phyloP scores from a whole-genome alignment of 2,797 vertebrate genomes.

The Myripristis jacobus region DNA sequence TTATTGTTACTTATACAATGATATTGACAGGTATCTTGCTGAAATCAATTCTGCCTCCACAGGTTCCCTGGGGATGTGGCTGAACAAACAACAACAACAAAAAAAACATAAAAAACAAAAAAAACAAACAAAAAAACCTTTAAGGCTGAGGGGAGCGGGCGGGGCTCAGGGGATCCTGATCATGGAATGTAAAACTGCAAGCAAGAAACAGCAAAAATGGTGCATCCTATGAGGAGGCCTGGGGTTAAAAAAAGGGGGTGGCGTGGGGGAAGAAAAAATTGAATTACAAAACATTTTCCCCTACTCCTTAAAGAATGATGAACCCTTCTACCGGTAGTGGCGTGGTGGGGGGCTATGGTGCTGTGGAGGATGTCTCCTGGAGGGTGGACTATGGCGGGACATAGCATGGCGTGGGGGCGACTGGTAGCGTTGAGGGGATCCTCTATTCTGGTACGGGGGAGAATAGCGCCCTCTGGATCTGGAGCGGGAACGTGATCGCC shows the following conservation, averaged over 20 bases:
- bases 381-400: slow-evolving; percentile 84
- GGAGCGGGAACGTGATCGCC: slow-evolving; percentile 91
- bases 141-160: slow-evolving; percentile 62
- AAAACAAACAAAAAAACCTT: slow-evolving; percentile 18
- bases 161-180: slow-evolving; percentile 41
- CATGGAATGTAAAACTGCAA: slow-evolving; percentile 83
- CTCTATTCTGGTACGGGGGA: slow-evolving; percentile 90
- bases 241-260: slow-evolving; percentile 46
- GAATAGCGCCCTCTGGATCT: slow-evolving; percentile 91
- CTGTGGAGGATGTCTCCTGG: slow-evolving; percentile 76
- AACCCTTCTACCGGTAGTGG: slow-evolving; percentile 81
- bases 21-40: neutral
- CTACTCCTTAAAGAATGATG: slow-evolving; percentile 26
- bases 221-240: slow-evolving; percentile 39
- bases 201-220: slow-evolving; percentile 40
- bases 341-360: slow-evolving; percentile 84
- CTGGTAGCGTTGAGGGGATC: slow-evolving; percentile 89
- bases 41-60: neutral
- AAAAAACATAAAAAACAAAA: too few relatives aligned
- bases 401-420: slow-evolving; percentile 88
- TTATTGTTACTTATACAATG: slow-evolving; percentile 24
- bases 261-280: too few relatives aligned
- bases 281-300: slow-evolving; percentile 65
- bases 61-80: neutral
- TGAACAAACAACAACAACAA: slow-evolving; percentile 24